phyloP scores from a whole-genome alignment of 2,888 invertebrate genomes.

The Watsonalla cultraria region DNA sequence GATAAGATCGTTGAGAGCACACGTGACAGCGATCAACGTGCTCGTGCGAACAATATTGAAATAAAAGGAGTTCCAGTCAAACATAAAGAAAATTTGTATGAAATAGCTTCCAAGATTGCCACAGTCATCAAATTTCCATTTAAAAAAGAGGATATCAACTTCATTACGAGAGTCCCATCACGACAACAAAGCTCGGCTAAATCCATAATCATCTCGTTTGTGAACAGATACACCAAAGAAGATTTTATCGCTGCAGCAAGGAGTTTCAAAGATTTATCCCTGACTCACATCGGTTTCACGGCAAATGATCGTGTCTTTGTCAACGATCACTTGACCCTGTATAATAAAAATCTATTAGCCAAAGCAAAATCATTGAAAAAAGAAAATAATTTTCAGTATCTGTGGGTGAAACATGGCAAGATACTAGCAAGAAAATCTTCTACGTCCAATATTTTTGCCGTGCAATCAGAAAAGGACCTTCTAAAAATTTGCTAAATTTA shows the following conservation, averaged over 20 bases:
- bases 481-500: constrained; percentile 5
- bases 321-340: constrained; percentile 17
- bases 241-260: constrained; percentile 14
- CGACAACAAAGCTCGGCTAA: constrained; percentile 6
- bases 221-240: constrained; percentile 17
- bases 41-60: constrained; percentile 2
- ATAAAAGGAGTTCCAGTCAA: constrained; percentile 5
- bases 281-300: constrained; percentile 9
- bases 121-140: constrained; percentile 5
- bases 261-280: not conserved
- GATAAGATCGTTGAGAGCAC: not conserved
- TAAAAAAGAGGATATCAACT: constrained; percentile 5
- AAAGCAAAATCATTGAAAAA: constrained; percentile 13
- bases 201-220: constrained; percentile 10
- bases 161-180: not conserved
- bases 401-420: constrained; percentile 14
- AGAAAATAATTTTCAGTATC: constrained; percentile 10
- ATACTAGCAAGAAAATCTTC: constrained; percentile 13
- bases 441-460: constrained; percentile 8
- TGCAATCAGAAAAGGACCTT: constrained; percentile 10
- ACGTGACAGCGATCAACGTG: constrained; percentile 5
- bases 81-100: constrained; percentile 7
- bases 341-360: constrained; percentile 17
- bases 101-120: constrained; percentile 5
- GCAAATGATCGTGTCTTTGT: constrained; percentile 10